Evolutionary conservation across 1,140 invertebrate genomes (phyloP).

Genomic region (Asbolus verrucosus): DNA sequence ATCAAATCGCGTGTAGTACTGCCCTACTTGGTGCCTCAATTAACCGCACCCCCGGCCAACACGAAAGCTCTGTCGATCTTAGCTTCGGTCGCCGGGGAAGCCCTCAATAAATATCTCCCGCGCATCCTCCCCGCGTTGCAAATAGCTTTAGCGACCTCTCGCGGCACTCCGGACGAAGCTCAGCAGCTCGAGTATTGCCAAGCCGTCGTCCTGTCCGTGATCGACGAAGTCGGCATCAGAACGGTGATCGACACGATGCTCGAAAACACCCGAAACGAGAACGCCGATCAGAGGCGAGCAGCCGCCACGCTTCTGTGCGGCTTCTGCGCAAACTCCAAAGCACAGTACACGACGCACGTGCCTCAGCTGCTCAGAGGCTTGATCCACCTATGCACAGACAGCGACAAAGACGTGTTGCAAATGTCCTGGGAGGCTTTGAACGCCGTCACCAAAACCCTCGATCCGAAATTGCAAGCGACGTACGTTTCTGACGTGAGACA

Average conservation of each 20-base stretch:
- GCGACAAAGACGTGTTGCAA: slow-evolving; percentile 83
- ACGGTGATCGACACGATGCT: slow-evolving; percentile 93
- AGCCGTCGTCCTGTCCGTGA: slow-evolving; percentile 90
- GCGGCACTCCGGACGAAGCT: slow-evolving; percentile 77
- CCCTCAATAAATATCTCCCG: slow-evolving; percentile 89
- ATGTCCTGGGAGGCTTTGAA: slow-evolving; percentile 91
- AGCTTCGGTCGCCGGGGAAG: slow-evolving; percentile 92
- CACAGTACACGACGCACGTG: slow-evolving; percentile 88
- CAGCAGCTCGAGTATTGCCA: slow-evolving; percentile 93
- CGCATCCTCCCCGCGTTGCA: slow-evolving; percentile 94
- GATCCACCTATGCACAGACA: slow-evolving; percentile 86
- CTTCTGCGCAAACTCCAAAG: slow-evolving; percentile 90
- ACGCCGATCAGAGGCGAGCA: slow-evolving; percentile 76
- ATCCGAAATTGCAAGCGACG: slow-evolving; percentile 82
- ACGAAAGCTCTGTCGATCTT: slow-evolving; percentile 93
- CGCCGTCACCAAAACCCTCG: slow-evolving; percentile 90
- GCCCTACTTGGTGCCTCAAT: slow-evolving; percentile 95
- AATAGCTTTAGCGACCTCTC: slow-evolving; percentile 77
- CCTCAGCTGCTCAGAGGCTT: slow-evolving; percentile 89
- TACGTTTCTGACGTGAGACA: slow-evolving; percentile 91
- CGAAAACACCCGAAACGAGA: slow-evolving; percentile 78
- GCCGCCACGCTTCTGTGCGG: slow-evolving; percentile 89
- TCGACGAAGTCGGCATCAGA: slow-evolving; percentile 87
- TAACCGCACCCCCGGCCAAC: slow-evolving; percentile 89
- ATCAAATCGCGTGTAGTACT: slow-evolving; percentile 96